phyloP scores from a whole-genome alignment of 2,113 vertebrate species.

The Xenotilapia longispinis region DNA sequence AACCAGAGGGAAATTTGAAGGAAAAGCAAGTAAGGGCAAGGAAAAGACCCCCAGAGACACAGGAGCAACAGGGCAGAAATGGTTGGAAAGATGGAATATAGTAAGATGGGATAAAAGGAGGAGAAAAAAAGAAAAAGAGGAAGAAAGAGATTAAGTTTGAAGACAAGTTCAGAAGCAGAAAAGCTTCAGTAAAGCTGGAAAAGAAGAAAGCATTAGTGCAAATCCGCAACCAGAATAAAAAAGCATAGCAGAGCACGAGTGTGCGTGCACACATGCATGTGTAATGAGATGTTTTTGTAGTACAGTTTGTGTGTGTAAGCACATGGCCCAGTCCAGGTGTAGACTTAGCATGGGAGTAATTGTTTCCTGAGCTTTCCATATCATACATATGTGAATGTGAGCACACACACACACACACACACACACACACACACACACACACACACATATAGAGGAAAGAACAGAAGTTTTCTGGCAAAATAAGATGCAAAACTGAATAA shows the following conservation, averaged over 20 bases:
- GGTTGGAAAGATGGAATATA: neutral
- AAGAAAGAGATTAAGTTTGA: slow-evolving; percentile 15
- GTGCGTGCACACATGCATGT: neutral
- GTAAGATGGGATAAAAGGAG: neutral
- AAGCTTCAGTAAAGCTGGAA: slow-evolving; percentile 15
- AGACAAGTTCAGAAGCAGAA: neutral
- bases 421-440: slow-evolving; percentile 5
- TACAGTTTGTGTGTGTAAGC: neutral
- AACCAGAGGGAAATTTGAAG: neutral
- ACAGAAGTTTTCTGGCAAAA: slow-evolving; percentile 15
- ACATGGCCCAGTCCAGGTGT: slow-evolving; percentile 34
- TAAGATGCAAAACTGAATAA: neutral
- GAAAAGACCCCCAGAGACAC: neutral
- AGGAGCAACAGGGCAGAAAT: neutral
- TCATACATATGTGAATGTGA: neutral
- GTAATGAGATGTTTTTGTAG: slow-evolving; percentile 4
- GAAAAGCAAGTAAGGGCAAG: neutral
- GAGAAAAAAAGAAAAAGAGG: neutral
- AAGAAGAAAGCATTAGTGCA: slow-evolving; percentile 6
- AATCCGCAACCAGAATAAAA: neutral
- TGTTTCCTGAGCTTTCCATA: slow-evolving; percentile 30
- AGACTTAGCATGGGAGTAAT: slow-evolving; percentile 45
- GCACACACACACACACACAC: neutral
- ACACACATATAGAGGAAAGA: neutral
- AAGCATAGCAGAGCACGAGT: neutral